Evolutionary conservation across 2,113 vertebrate species (phyloP), one percentile per base, ranked within the genome.

Genomic region (Heterotis niloticus): DNA sequence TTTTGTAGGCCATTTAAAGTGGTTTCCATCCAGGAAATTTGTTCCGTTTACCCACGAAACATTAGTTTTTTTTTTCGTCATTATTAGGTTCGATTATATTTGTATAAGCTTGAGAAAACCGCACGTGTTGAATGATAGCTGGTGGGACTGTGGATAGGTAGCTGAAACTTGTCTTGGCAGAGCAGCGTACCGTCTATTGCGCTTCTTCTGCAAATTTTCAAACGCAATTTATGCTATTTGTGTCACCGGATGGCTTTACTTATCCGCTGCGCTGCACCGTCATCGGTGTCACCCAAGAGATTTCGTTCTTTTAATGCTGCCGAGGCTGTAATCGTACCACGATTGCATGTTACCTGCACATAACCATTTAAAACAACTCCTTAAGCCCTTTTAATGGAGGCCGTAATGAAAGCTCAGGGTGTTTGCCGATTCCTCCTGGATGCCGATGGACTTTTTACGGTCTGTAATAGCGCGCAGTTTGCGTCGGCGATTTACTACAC

Each of bases 401-500:
- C 85, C 85, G 88, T 92, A 92, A 93, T 93, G 92, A 92, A 92
- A 88, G 88, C 90, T 92, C 89, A 87, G 91, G 87, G 91, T 91
- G 88, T 91, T 92, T 89, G 88, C 90, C 90, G 87, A 89, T 90
- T 91, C 88, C 89, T 44, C 89, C 83, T 88, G 88, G 88, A 89
- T 87, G 88, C 89, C 90, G 87, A 88, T 52, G 80, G 84, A 85
- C 85, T 85, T 90, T 83, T 93, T 92, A 93, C 90, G 87, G 86
- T 86, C 90, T 86, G 90, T 93, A 91, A 93, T 90, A 91, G 91
- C 86, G 85, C 91, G 90, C 89, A 90, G 91, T 93, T 92, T 91
- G 90, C 91, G 90, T 92, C 90, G 91, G 91, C 90, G 91, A 91
- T 92, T 93, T 92, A 92, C 89, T 90, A 89, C 90, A 88, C 64